Conservation (phyloP, 2,113 vertebrate species). For the Cynoglossus semilaevis region DNA sequence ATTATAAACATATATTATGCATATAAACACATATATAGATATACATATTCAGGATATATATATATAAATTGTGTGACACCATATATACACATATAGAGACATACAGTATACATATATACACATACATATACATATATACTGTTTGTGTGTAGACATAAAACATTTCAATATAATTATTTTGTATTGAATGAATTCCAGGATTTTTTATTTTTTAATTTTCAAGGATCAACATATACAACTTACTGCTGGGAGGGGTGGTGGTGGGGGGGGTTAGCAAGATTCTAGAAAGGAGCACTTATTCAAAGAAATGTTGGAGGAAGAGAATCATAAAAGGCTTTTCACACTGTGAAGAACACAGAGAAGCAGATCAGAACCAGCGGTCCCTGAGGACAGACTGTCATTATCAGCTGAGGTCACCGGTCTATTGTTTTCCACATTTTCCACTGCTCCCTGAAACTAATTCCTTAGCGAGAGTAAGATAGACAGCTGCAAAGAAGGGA, state of each 20-base stretch:
- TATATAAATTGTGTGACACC: too few species aligned
- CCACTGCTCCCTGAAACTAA: constrained; percentile 20
- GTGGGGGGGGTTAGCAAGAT: background rate
- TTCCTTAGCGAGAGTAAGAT: background rate
- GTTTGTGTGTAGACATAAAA: too few species aligned
- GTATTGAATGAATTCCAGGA: too few species aligned
- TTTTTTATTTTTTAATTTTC: constrained; percentile 5
- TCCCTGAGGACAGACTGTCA: constrained; percentile 47
- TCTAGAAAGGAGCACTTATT: constrained; percentile 16
- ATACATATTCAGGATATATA: too few species aligned
- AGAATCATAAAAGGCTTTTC: constrained; percentile 66
- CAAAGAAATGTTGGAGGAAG: constrained; percentile 16
- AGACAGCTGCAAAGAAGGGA: background rate
- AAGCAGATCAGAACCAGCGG: constrained; percentile 46
- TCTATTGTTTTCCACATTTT: constrained; percentile 39
- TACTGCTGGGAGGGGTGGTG: constrained; percentile 1
- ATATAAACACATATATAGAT: too few species aligned
- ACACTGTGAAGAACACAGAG: constrained; percentile 55
- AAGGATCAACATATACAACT: background rate
- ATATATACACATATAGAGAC: too few species aligned
- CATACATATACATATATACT: too few species aligned
- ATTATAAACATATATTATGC: too few species aligned
- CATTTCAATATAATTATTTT: too few species aligned
- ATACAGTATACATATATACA: too few species aligned
- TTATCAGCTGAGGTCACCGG: constrained; percentile 51